phyloP scores from a whole-genome alignment of 2,113 vertebrate genomes.

The Chaetodon auriga region DNA sequence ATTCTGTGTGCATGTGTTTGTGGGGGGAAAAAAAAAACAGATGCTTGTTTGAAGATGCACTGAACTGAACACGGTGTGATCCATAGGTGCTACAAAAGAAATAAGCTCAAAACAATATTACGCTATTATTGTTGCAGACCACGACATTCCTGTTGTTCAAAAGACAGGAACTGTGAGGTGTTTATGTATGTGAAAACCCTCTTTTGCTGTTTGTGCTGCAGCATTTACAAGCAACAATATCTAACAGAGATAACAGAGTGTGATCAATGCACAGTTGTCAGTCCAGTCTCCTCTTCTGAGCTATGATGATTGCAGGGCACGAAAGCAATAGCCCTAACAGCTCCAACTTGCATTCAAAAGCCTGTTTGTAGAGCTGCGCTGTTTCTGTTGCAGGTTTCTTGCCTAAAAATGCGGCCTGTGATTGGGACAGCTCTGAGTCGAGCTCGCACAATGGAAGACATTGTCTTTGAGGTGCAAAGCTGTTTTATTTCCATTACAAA shows the following conservation, averaged over 20 bases:
- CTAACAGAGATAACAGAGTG: conserved; percentile 12
- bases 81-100: conserved; percentile 18
- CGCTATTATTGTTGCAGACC: neutral
- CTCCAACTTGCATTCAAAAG: conserved; percentile 21
- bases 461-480: conserved; percentile 71
- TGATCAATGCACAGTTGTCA: conserved; percentile 2
- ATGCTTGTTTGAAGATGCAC: conserved; percentile 42
- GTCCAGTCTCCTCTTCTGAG: neutral
- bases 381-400: neutral
- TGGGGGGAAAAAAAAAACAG: neutral
- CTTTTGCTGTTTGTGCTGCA: neutral
- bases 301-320: conserved; percentile 49
- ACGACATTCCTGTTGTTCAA: conserved; percentile 19
- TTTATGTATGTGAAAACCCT: neutral
- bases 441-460: conserved; percentile 13
- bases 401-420: conserved; percentile 5
- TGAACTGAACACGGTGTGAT: conserved; percentile 34
- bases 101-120: conserved; percentile 25
- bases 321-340: conserved; percentile 8
- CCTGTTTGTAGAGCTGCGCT: neutral
- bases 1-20: conserved; percentile 26
- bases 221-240: conserved; percentile 1
- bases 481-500: conserved; percentile 59
- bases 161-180: neutral
- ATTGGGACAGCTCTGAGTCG: conserved; percentile 18